Base-by-base conservation (phyloP, 2,888 invertebrate species). In the Drosophila seclusa region DNA sequence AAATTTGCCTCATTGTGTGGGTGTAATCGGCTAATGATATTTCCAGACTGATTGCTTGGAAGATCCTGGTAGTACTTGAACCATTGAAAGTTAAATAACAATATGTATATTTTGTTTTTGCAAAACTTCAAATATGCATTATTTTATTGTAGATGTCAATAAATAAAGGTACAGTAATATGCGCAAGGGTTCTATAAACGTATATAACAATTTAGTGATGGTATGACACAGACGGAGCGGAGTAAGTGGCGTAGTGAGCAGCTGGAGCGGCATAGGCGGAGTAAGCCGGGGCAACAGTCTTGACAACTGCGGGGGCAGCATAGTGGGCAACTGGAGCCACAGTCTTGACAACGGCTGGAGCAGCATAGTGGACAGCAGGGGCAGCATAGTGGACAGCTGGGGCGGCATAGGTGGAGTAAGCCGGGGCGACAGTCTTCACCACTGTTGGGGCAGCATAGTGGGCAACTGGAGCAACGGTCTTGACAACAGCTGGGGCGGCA, bases 81-180 rank as follows among this genome's bases (percentile, higher is more conserved):
- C 24, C 16, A n/a, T 55, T n/a, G 13, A 4, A 29, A 29, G 16
- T 8, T 1, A 10, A 29, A 29, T 29, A 11, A 16, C 13, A 6
- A 29, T 31, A 31, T 6, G 6, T 13, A n/a, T 24, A 5, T 10
- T 38, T 62, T n/a, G 6, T 50, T 62, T 21, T 29, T 21, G 40
- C 31, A 65, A 45, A 40, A 32, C 48, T 69, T 76, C 61, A 59
- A 58, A 69, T 74, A 80, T 76, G 78, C 83, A 76, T 85, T 86
- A 38, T 59, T 87, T 90, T 89, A 87, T 90, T 90, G 72, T 71
- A 52, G 68, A 72, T 75, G 72, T 81, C 89, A 87, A 87, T 87
- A 87, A 90, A 89, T 87, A 87, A 79, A 83, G 80, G 53, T 75
- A 79, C 81, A 76, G 76, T 64, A 53, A 73, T 73, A 86, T 68